phyloP scores from a whole-genome alignment of 2,113 vertebrate genomes.

The Oryctolagus cuniculus region mOryCun1.1 NC_091432.1:174265501-174266000 shows the following conservation, averaged over 20 bases:
- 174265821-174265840: background rate
- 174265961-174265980: background rate
- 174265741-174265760: background rate
- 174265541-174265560: background rate
- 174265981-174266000: background rate
- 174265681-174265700: background rate
- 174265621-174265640: slow-evolving; percentile 59
- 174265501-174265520: slow-evolving; percentile 53
- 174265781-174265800: background rate
- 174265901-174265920: background rate
- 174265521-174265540: slow-evolving; percentile 50
- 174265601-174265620: slow-evolving; percentile 75
- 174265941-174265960: background rate
- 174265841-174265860: background rate
- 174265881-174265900: background rate
- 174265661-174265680: background rate
- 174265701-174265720: background rate
- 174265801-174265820: background rate
- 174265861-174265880: background rate
- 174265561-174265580: background rate
- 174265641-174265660: background rate
- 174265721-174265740: background rate
- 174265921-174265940: slow-evolving; percentile 9
- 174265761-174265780: background rate
- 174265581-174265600: slow-evolving; percentile 66